phyloP scores from a whole-genome alignment of 2,888 invertebrate species.

The Andricus quercusramuli region DNA sequence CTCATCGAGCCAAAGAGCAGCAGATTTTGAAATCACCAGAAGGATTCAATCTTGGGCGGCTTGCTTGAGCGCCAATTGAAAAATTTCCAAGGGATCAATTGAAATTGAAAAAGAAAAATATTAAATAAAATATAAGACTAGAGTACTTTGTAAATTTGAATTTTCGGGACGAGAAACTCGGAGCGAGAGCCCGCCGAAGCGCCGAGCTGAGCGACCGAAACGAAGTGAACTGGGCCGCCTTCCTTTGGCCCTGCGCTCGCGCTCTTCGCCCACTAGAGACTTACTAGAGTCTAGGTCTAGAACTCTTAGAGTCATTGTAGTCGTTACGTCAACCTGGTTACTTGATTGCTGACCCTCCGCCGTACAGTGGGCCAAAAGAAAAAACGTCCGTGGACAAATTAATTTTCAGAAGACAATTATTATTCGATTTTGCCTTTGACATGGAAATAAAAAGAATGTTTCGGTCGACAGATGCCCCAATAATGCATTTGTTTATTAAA shows the following conservation, averaged over 20 bases:
- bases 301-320: neutral
- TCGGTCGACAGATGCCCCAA: too few relatives aligned
- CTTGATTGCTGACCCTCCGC: slow-evolving; percentile 16
- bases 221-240: slow-evolving; percentile 40
- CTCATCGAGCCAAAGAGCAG: neutral
- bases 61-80: neutral
- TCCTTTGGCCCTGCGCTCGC: slow-evolving; percentile 31
- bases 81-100: neutral
- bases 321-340: slow-evolving; percentile 44
- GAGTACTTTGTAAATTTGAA: neutral
- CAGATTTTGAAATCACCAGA: too few relatives aligned
- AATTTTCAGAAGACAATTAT: too few relatives aligned
- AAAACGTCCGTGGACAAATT: too few relatives aligned
- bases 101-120: neutral
- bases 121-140: too few relatives aligned
- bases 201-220: slow-evolving; percentile 29
- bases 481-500: too few relatives aligned
- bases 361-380: neutral
- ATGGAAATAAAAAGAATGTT: too few relatives aligned
- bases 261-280: slow-evolving; percentile 11
- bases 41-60: neutral
- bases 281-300: too few relatives aligned
- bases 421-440: too few relatives aligned
- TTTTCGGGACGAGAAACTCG: slow-evolving; percentile 9
- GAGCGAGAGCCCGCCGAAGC: slow-evolving; percentile 30